Evolutionary conservation across 1,140 invertebrate genomes (phyloP), one percentile per base, ranked within the genome.

Genomic region (Nasonia longicornis): DNA sequence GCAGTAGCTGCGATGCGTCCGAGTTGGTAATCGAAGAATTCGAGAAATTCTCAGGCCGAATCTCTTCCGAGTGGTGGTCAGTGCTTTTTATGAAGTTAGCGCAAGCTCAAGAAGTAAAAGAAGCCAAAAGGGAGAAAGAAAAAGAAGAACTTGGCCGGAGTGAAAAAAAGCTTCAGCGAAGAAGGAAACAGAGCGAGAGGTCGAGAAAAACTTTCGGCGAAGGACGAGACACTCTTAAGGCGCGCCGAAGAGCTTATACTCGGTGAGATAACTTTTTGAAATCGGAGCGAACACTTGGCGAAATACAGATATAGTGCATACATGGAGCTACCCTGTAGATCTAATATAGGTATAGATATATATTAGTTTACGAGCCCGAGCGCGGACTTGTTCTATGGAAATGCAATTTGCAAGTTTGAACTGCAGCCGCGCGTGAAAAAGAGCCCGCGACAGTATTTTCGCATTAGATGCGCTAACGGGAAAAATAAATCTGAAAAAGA

Each of bases 331-430:
- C 31, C 31, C 14, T 66, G 3, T 20, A 76, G 22, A 58, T 20
- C 20, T 7, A 7, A 58, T 58, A 58, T 58, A 58, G 14, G 45
- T 48, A 45, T 11, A 45, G 3, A 16, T 48, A 48, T 48, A 48
- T 63, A 48, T 58, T 22, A 74, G 66, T 78, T 29, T 70, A 45
- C 11, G 75, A 11, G 71, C 7, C 7, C 26, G 45, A 38, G 20
- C 29, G 63, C 22, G 75, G 83, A 83, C 83, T 86, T 82, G 84
- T 86, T 85, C 79, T 82, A 84, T 85, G 85, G 82, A 87, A 88
- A 88, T 87, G 83, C 84, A 83, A 86, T 87, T 87, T 82, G 72
- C 73, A 84, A 87, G 84, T 87, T 87, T 67, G 58, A 64, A n/a
- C 38, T 42, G 38, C 8, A 10, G 6, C 10, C 4, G 38, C 0